phyloP scores from a whole-genome alignment of 1,140 invertebrate genomes.

The Pseudachorutes palmiensis region DNA sequence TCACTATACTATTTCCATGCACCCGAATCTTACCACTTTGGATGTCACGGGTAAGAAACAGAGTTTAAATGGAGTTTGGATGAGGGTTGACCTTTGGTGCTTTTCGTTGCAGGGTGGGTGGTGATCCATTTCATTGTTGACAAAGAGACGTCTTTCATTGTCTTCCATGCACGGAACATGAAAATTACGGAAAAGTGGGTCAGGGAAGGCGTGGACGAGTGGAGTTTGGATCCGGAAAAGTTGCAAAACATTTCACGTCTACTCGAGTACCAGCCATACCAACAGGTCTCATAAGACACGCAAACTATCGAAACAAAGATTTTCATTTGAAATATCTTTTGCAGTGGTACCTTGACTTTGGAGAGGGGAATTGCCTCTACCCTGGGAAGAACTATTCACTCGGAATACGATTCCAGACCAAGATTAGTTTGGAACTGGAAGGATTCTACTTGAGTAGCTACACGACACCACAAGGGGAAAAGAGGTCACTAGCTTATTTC shows the following conservation, averaged over 20 bases:
- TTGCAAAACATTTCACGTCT: constrained; percentile 60
- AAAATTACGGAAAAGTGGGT: constrained; percentile 66
- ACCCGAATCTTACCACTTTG: constrained; percentile 85
- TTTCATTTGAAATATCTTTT: constrained; percentile 1
- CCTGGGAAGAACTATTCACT: constrained; percentile 72
- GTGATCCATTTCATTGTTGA: constrained; percentile 53
- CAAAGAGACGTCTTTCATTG: constrained; percentile 76
- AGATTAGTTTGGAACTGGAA: constrained; percentile 66
- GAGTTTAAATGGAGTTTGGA: neutral
- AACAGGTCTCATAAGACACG: constrained; percentile 53
- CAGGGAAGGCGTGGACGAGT: constrained; percentile 36
- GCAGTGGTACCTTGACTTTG: constrained; percentile 61
- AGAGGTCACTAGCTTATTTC: constrained; percentile 52
- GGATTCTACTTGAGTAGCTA: constrained; percentile 91
- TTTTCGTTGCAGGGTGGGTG: constrained; percentile 46
- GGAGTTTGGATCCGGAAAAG: constrained; percentile 47
- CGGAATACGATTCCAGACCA: constrained; percentile 72
- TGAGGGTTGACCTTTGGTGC: no score
- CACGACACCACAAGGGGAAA: constrained; percentile 59
- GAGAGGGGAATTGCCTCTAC: constrained; percentile 51
- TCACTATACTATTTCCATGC: constrained; percentile 80
- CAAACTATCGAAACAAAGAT: neutral
- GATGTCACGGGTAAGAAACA: constrained; percentile 65
- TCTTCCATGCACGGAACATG: constrained; percentile 82
- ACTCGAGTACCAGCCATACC: constrained; percentile 68